Evolutionary conservation across 2,797 vertebrate species (phyloP).

Genomic region (Heterohyrax brucei): DNA sequence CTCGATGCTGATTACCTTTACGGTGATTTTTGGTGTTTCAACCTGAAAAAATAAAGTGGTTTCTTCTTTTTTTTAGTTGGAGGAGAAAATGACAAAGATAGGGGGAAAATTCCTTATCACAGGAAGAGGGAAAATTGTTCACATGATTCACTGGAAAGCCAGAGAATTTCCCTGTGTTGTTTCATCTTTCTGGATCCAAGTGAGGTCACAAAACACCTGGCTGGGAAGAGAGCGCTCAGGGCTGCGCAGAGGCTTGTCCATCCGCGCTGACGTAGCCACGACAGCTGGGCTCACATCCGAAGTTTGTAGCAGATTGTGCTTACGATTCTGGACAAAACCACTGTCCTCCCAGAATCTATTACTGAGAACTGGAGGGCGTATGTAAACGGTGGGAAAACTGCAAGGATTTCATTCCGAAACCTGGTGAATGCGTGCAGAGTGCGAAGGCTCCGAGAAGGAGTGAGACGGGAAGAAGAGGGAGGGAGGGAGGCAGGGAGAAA

Average conservation of each 20-base stretch:
- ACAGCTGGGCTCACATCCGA: neutral
- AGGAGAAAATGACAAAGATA: neutral
- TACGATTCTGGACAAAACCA: neutral
- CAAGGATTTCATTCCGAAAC: too few species aligned
- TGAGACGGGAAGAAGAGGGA: neutral
- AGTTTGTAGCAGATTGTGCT: neutral
- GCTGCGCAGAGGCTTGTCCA: too few species aligned
- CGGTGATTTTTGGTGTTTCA: neutral
- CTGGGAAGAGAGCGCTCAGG: too few species aligned
- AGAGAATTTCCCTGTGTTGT: conserved; percentile 36
- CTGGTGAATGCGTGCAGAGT: too few species aligned
- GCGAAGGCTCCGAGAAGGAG: neutral
- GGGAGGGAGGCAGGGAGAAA: neutral
- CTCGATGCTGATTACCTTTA: conserved; percentile 16
- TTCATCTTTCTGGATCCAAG: neutral
- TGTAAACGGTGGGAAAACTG: neutral
- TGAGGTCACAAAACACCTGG: neutral
- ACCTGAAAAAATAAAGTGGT: neutral
- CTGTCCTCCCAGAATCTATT: neutral
- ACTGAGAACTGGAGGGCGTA: neutral
- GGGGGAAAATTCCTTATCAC: neutral
- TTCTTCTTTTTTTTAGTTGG: neutral
- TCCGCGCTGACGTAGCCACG: too few species aligned
- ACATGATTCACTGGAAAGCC: conserved; percentile 9
- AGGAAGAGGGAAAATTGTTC: conserved; percentile 12